Evolutionary conservation across 2,888 invertebrate species (phyloP), one percentile per base, ranked within the genome.

Genomic region (Melieria omissa): DNA sequence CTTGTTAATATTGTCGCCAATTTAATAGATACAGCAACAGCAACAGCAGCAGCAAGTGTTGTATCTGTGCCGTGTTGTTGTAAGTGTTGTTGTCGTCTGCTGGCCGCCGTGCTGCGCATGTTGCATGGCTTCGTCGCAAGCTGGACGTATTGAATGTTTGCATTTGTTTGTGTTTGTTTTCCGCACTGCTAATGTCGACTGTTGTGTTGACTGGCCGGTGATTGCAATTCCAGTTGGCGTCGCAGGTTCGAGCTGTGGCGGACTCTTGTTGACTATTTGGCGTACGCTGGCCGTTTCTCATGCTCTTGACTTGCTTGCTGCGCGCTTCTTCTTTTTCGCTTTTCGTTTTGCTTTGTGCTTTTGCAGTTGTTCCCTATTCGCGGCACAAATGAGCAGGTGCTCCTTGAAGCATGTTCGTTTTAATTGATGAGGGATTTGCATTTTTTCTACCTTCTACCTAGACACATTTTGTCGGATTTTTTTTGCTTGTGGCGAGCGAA

Each of bases 1-100:
- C 77, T 79, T 78, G 77, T 80, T 81, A 80, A 80, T 80, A 78
- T 78, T 80, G 80, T 80, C 80, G 79, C 80, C 80, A 80, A 80
- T 78, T 78, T 76, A 79, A 73, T 73, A 73, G 73, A 72, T 66
- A 69, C 42, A 44, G 12, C 44, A 16, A n/a, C 46, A 5, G 29
- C 7, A 41, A 41, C 10, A 41, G 8, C 7, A 41, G 1, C 14
- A 60, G 4, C 41, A 5, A 60, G 44, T 14, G 44, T n/a, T 14
- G 4, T 4, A 14, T 46, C 14, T 46, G 44, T 41, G 58, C 14
- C 4, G 55, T 63, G 63, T 29, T 58, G 58, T 52, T 58, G 57
- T 58, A 64, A 41, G 45, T 60, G 14, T 45, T n/a, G n/a, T 55
- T 46, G 44, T 52, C 42, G 42, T 14, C 12, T 55, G 9, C 41